A percentile compares a stretch with the other conserved stretches of the same genome.
These are phyloP conservation scores for Drosophila ambigua DNA, from an alignment of 1,140 invertebrate genomes.

Conservation along the genomic window DNA sequence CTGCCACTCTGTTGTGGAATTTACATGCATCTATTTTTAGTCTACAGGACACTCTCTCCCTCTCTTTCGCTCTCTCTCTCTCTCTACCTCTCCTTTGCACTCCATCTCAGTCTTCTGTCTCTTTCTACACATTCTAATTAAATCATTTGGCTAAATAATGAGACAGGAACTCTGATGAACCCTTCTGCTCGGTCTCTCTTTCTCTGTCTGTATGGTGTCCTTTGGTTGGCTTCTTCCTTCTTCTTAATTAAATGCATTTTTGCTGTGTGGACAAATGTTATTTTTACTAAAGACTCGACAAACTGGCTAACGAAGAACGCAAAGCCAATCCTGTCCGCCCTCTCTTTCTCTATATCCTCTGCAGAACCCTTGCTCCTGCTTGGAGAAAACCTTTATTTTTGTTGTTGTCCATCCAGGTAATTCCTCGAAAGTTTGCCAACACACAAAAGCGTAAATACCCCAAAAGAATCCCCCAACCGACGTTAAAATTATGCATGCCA, in stretches of 20 bases:
- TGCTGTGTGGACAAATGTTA: slow-evolving; percentile 70
- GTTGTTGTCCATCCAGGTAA: slow-evolving; percentile 51
- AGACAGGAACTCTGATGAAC: slow-evolving; percentile 49
- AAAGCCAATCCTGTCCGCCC: slow-evolving; percentile 13
- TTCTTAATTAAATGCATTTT: slow-evolving; percentile 75
- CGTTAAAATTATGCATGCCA: slow-evolving; percentile 67
- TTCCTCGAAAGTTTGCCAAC: slow-evolving; percentile 60
- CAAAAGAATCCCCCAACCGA: slow-evolving; percentile 64
- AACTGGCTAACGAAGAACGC: slow-evolving; percentile 37
- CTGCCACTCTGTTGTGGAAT: slow-evolving; percentile 36
- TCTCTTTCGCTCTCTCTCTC: background rate
- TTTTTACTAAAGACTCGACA: slow-evolving; percentile 62
- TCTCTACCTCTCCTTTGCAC: background rate
- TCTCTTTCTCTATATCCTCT: background rate
- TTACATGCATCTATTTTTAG: slow-evolving; percentile 53
- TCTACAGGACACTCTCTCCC: background rate
- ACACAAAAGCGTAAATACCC: slow-evolving; percentile 73
- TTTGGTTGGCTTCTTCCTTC: slow-evolving; percentile 36
- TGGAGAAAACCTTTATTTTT: slow-evolving; percentile 7
- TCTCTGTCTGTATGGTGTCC: background rate
- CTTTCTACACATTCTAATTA: slow-evolving; percentile 60
- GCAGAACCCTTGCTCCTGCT: background rate
- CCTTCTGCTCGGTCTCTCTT: slow-evolving; percentile 8
- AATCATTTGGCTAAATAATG: slow-evolving; percentile 77
- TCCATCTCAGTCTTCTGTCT: no score